Base-by-base conservation (phyloP, 53 echinoderm and acorn worm genomes). In the Paracentrotus lividus region DNA sequence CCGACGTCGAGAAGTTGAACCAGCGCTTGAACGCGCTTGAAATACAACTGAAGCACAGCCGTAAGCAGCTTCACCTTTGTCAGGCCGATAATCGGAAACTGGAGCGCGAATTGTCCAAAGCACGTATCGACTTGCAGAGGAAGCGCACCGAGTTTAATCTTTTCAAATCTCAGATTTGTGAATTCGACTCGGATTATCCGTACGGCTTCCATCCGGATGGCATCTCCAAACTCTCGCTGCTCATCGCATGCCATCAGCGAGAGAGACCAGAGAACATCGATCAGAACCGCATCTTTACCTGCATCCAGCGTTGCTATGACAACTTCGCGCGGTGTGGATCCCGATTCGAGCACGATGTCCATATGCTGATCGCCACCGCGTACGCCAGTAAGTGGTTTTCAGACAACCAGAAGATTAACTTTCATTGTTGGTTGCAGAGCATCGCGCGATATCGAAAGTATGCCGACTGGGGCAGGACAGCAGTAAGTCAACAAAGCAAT, bases 381-480 rank as follows among this genome's bases (percentile, higher is more conserved):
- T 98, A 97, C 56, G 98, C 98, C 27, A 97, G 98, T 90, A 97
- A 98, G 93, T 98, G 98, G 98, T 98, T 98, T 86, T 93, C 96
- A 6, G 98, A 97, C 32, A 95, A 98, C 60, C 98, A 98, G 78
- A 75, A 95, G 49, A 96, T 98, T 42, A 95, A 94, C 85, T 96
- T 98, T 77, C 98, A 98, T 65, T 95, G 97, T 52, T 98, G 98
- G 98, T 51, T 98, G 29, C 97, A 98, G 94, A 97, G 98, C 90
- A 97, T 98, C 85, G 97, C 98, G 6, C 77, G 96, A 56, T 98
- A 98, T 88, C 81, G 98, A 49, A 96, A 97, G 86, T 97, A 95
- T 90, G 95, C 96, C 6, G 97, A 96, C 86, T 90, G 95, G 93
- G 91, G 93, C 54, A 93, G 94, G 64, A 91, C 91, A 26, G 40